Conservation (phyloP, 2,888 invertebrate genomes). For the Notodonta ziczac region DNA sequence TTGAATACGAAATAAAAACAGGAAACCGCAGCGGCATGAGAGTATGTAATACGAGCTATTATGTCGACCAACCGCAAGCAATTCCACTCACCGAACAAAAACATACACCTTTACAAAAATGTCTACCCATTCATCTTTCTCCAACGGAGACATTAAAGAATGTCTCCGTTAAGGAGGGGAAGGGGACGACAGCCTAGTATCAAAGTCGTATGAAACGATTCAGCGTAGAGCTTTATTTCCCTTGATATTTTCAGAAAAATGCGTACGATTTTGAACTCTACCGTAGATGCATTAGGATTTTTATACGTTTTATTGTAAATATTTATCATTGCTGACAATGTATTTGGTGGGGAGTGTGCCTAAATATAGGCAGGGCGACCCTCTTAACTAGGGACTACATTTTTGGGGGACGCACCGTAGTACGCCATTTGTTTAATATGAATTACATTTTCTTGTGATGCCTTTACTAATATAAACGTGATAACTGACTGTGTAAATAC, state of each 20-base stretch:
- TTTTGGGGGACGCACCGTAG: slow-evolving; percentile 35
- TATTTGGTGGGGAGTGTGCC: slow-evolving; percentile 55
- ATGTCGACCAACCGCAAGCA: slow-evolving; percentile 76
- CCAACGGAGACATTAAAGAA: slow-evolving; percentile 80
- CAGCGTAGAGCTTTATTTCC: slow-evolving; percentile 43
- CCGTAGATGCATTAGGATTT: slow-evolving; percentile 33
- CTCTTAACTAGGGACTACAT: slow-evolving; percentile 43
- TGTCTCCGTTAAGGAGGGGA: slow-evolving; percentile 79
- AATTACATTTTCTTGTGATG: slow-evolving; percentile 25
- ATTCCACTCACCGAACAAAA: slow-evolving; percentile 76
- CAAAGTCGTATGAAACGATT: slow-evolving; percentile 64
- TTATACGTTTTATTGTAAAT: slow-evolving; percentile 61
- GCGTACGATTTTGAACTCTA: slow-evolving; percentile 49
- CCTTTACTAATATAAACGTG: slow-evolving; percentile 8
- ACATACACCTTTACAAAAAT: slow-evolving; percentile 81
- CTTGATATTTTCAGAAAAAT: slow-evolving; percentile 31
- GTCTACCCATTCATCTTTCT: slow-evolving; percentile 82
- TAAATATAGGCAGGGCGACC: slow-evolving; percentile 50
- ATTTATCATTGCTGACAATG: slow-evolving; percentile 69
- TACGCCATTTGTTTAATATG: slow-evolving; percentile 42
- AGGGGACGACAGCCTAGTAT: slow-evolving; percentile 68
- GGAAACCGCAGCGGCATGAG: slow-evolving; percentile 70
- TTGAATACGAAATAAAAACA: slow-evolving; percentile 59
- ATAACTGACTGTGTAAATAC: background rate
- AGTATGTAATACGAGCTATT: slow-evolving; percentile 71